Evolutionary conservation across 2,888 invertebrate genomes (phyloP), one percentile per base, ranked within the genome.

Genomic region (Zaprionus obscuricornis): DNA sequence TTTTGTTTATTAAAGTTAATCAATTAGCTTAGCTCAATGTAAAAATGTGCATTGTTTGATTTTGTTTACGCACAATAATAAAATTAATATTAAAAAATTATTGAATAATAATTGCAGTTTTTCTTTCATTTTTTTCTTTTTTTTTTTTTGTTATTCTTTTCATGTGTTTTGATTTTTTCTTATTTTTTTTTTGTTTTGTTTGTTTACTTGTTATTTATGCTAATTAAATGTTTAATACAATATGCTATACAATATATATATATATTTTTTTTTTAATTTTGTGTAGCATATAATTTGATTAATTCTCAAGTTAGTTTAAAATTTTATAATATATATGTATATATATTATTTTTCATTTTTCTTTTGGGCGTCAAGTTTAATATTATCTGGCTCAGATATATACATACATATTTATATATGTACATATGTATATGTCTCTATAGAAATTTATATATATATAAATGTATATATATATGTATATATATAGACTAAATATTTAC

Each of bases 91-190:
- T 81, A 72, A 83, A 22, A 81, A 87, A 83, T 85, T 87, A 85
- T 87, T 86, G 82, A 72, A 87, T 87, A 87, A 87, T 86, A 85
- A 86, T 87, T 85, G 87, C 87, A 85, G 62, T 76, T 71, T 72
- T 63, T 59, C 47, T 67, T 55, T 79, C 63, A 63, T 60, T 51
- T 16, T 46, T 68, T 37, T n/a, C 8, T 20, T 14, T 40, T 40
- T 51, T 29, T 26, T 54, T 47, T 57, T 55, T 70, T 63, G 14
- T 47, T 65, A 33, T 57, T 39, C 29, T 34, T 50, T 59, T 45
- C 34, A n/a, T n/a, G n/a, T n/a, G n/a, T 29, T 57, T 58, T 8
- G n/a, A 20, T 51, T 40, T 52, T 63, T 40, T 57, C 43, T 66
- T 22, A 55, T 62, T 40, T 56, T 71, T 46, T 10, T 43, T 57